phyloP scores from a whole-genome alignment of 2,113 vertebrate species.

The Anser brachyrhynchus region DNA sequence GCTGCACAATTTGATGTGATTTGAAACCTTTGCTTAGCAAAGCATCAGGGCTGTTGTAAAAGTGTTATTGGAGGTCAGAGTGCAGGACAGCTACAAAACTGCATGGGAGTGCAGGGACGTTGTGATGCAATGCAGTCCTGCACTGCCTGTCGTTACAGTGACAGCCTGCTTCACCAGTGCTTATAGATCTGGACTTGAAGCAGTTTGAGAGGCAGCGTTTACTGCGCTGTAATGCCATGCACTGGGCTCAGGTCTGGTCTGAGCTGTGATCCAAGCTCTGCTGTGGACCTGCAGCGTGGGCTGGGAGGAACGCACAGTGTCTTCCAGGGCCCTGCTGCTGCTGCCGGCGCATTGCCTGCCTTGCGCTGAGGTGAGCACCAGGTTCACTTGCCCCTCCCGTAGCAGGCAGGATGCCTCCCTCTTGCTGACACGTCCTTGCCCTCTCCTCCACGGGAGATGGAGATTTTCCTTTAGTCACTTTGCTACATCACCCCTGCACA shows the following conservation, averaged over 20 bases:
- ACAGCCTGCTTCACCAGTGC: not conserved
- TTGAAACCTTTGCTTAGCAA: not conserved
- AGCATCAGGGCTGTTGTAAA: not conserved
- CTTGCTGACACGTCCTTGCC: not conserved
- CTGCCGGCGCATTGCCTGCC: too few relatives aligned
- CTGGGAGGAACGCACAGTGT: too few relatives aligned
- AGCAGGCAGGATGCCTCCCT: not conserved
- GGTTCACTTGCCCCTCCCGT: not conserved
- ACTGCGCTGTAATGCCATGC: not conserved
- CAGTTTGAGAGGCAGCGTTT: not conserved
- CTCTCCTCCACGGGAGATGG: not conserved
- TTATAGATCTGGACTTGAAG: too few relatives aligned
- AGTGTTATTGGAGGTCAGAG: not conserved
- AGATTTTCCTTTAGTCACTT: slow-evolving; percentile 6
- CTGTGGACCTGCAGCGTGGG: not conserved
- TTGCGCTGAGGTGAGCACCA: too few relatives aligned
- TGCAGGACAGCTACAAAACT: not conserved
- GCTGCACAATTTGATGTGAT: not conserved
- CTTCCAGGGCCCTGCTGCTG: too few relatives aligned
- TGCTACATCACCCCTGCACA: not conserved
- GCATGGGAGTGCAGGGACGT: too few relatives aligned
- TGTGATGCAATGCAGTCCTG: not conserved
- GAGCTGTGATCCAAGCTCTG: not conserved
- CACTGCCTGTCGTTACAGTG: not conserved
- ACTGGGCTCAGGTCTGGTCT: not conserved